A percentile compares a stretch with the other conserved stretches of the same genome.
Evolutionary conservation across 2,113 vertebrate species (phyloP).

Genomic region (Phocoena sinus): DNA sequence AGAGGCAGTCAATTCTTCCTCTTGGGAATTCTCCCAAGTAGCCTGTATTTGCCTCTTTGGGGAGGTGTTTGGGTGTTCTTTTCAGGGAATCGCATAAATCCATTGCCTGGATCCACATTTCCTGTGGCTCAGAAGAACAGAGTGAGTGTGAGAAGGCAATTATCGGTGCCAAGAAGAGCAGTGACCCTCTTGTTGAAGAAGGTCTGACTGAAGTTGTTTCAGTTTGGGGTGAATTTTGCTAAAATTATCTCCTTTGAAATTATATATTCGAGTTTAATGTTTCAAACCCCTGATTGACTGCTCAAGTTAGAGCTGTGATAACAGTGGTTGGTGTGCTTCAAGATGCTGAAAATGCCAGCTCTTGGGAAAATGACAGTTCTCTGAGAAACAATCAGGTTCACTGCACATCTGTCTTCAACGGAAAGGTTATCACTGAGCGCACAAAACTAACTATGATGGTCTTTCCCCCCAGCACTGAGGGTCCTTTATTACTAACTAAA

Average conservation of each 20-base stretch:
- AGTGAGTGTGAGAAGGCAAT: background rate
- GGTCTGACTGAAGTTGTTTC: background rate
- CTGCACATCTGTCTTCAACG: background rate
- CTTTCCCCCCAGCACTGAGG: background rate
- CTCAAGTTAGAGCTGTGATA: constrained; percentile 38
- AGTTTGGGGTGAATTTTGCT: constrained; percentile 34
- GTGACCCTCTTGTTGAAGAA: background rate
- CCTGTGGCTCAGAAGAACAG: background rate
- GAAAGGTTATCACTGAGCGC: background rate
- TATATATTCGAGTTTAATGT: background rate
- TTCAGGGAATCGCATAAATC: background rate
- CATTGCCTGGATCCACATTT: background rate
- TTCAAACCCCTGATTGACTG: constrained; percentile 10
- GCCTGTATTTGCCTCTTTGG: background rate
- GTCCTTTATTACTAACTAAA: background rate
- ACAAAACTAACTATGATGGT: background rate
- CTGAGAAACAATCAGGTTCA: constrained; percentile 20
- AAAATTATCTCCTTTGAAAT: constrained; percentile 55
- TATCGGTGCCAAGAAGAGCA: background rate
- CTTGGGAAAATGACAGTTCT: constrained; percentile 35
- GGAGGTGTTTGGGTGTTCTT: background rate
- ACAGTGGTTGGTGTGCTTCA: constrained; percentile 30
- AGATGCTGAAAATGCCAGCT: constrained; percentile 44
- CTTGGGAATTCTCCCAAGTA: background rate
- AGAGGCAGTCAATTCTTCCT: background rate